Base-by-base conservation (phyloP, 2,888 invertebrate species). In the Tetheella fluctuosa region DNA sequence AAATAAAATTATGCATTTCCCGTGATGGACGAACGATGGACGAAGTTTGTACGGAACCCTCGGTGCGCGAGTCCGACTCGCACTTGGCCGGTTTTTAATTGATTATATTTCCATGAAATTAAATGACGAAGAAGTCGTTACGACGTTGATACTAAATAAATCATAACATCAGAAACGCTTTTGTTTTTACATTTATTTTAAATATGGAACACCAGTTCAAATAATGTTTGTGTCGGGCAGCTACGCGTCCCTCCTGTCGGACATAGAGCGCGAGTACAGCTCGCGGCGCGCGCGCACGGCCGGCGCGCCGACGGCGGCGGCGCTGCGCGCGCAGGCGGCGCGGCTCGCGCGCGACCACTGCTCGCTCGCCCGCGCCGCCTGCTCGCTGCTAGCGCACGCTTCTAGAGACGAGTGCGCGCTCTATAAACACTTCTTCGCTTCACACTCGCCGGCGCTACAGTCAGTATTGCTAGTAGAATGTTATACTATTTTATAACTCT, bases 381-480 rank as follows among this genome's bases (percentile, higher is more conserved):
- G 98, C 87, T 96, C 98, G 12, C 96, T 99, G 81, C 94, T 99
- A 39, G 95, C 99, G 39, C 98, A 99, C 84, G 96, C 99, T 0
- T 98, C 98, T 70, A 96, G 98, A 73, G 99, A 99, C 88, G 99
- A 99, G 85, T 96, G 97, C 76, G 96, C 97, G 67, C 94, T 99
- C 3, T 99, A 97, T 85, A 95, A 95, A 68, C 98, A 99, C 83
- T 99, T 99, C 88, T 99, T 99, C 82, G 94, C 95, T 0, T 93
- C 95, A 52, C 89, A 94, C 0, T 96, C 96, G 7, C 86, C 92
- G 2, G 94, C 96, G 55, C 82, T 98, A 6, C 94, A 95, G 94
- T 96, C 73, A 93, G 92, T 83, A 23, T n/a, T 17, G n/a, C n/a
- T n/a, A n/a, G n/a, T n/a, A n/a, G n/a, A n/a, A n/a, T n/a, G n/a